Base-by-base conservation (phyloP, 2,797 vertebrate species). In the Coilia nasus region DNA sequence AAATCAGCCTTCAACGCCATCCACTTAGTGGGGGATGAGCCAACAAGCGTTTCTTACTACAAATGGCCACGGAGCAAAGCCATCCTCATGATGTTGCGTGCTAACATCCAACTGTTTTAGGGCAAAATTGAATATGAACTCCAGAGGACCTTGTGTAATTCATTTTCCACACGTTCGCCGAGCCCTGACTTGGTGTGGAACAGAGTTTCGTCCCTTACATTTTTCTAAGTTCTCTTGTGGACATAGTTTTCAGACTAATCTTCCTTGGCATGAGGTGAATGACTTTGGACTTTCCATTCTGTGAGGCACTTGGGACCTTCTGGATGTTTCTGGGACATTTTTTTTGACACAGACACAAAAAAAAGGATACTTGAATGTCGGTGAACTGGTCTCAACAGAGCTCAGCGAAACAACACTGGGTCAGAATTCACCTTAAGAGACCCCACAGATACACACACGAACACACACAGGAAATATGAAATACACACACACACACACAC, bases 201-300 rank as follows among this genome's bases (percentile, higher is more conserved):
- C 9, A 10, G 2, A 4, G 46, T 10, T 86, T 81, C 87, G 87
- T 89, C 89, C 90, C 88, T 64, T 47, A 4, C 10, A 86, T 86
- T 87, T 84, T 91, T 93, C 87, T 44, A 84, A 85, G 83, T 86
- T 88, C 91, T 91, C 91, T 91, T 83, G 87, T 93, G 88, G 86
- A 95, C 92, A 91, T 64, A 86, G 50, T 78, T 90, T 91, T 89
- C 67, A 83, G 88, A 86, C 91, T 91, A 92, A 94, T 93, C 89
- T 93, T 90, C 90, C 90, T 92, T 93, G 91, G 90, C 90, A 92
- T 88, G 91, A 89, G 64, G 90, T 94, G 90, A 94, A 95, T 93
- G 94, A 92, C 90, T 95, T 97, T 94, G 96, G 93, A 95, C 95
- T 96, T 97, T 97, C 96, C 94, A 96, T 94, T 96, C 96, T 93